Evolutionary conservation across 2,113 vertebrate genomes (phyloP).

Genomic region (Uropsilus gracilis): DNA sequence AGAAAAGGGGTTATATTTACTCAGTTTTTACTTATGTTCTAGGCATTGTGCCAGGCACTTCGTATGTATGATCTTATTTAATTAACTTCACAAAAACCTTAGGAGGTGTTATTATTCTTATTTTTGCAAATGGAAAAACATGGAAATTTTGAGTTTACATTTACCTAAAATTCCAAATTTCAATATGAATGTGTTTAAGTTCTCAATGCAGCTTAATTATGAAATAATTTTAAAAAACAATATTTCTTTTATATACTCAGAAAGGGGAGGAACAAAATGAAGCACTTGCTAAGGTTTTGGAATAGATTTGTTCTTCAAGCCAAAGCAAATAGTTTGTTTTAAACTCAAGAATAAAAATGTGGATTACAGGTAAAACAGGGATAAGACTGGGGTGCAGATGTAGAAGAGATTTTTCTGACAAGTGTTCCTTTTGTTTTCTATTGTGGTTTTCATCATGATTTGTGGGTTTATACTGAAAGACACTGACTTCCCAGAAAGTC

Average conservation of each 20-base stretch:
- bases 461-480: not conserved
- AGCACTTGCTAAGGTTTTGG: not conserved
- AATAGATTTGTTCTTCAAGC: not conserved
- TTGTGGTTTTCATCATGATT: constrained; percentile 31
- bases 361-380: not conserved
- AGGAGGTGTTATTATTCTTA: not conserved
- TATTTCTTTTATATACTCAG: not conserved
- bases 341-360: not conserved
- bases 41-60: not conserved
- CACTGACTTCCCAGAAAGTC: constrained; percentile 9
- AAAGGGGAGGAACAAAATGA: not conserved
- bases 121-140: constrained; percentile 8
- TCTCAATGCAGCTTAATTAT: not conserved
- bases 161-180: not conserved
- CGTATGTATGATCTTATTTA: not conserved
- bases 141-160: not conserved
- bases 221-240: constrained; percentile 3
- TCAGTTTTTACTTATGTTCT: constrained; percentile 8
- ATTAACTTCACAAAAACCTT: not conserved
- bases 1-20: not conserved
- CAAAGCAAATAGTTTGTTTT: not conserved
- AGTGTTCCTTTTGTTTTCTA: constrained; percentile 51
- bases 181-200: not conserved
- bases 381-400: not conserved
- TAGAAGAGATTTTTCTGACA: constrained; percentile 36